Base-by-base conservation (phyloP, 2,113 vertebrate genomes). In the Oncorhynchus keta region DNA sequence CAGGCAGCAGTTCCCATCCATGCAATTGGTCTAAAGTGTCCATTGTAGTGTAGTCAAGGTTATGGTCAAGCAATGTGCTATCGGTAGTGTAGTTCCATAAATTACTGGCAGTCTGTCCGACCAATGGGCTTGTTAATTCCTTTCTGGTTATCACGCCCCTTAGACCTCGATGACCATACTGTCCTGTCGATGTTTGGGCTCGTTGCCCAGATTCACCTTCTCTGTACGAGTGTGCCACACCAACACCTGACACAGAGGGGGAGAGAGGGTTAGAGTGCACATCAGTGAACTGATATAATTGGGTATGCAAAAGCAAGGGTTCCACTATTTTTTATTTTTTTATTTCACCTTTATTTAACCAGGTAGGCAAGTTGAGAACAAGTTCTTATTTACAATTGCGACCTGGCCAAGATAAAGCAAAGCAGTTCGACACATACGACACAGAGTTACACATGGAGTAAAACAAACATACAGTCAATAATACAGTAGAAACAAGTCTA, bases 151-250 rank as follows among this genome's bases (percentile, higher is more conserved):
- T 39, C 16, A 1, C 16, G 3, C 45, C 24, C 16, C 73, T 90
- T 92, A 99, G 73, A 99, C 97, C 93, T 99, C 98, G 4, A 99
- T 97, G 78, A 88, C 93, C 80, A 98, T 92, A 0, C 93, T 94
- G 92, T 99, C 98, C 89, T 95, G 94, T 62, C 92, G 95, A 80
- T 95, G 93, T 87, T 98, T 99, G 78, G 97, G 95, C 92, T 99
- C 97, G 0, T 97, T 98, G 67, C 94, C 95, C 11, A 99, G 90
- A 68, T 97, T 96, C 1, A 96, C 97, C 80, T 99, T 99, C 89
- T 99, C 97, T 22, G 97, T 99, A 81, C 98, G 95, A 1, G 98
- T 99, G 93, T 99, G 98, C 98, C 98, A 99, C 57, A 99, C 98
- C 18, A 99, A 95, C 80, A 99, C 97, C 98, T 99, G 26, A 0